Evolutionary conservation across 2,888 invertebrate species (phyloP).

Genomic region (Aelia acuminata): DNA sequence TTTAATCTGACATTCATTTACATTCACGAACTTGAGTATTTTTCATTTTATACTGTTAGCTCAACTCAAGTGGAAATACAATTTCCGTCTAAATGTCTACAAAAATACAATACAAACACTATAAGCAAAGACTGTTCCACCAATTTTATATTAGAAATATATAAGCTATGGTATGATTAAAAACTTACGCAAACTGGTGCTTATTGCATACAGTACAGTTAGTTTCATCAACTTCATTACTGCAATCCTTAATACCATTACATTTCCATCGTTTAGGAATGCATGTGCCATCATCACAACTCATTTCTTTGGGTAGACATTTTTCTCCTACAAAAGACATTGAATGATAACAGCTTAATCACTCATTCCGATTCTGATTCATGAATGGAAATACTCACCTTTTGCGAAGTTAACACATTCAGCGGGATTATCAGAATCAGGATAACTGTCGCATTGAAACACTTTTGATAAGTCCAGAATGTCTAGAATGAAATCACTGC

Average conservation of each 20-base stretch:
- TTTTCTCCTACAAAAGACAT: constrained; percentile 67
- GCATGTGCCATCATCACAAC: constrained; percentile 75
- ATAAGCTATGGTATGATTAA: not conserved
- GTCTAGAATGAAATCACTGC: constrained; percentile 75
- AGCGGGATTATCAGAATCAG: constrained; percentile 71
- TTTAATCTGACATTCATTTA: not conserved
- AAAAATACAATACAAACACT: too few relatives aligned
- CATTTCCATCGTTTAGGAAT: constrained; percentile 75
- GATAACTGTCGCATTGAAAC: constrained; percentile 76
- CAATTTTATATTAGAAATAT: not conserved
- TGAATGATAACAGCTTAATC: not conserved
- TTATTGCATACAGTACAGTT: constrained; percentile 71
- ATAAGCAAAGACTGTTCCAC: not conserved
- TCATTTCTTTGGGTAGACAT: constrained; percentile 74
- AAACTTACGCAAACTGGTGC: constrained; percentile 69
- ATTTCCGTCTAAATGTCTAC: too few relatives aligned
- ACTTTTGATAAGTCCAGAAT: constrained; percentile 73
- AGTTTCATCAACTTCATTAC: constrained; percentile 71
- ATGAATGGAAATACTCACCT: constrained; percentile 65
- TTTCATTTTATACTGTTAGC: not conserved
- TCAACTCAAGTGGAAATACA: too few relatives aligned
- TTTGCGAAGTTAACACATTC: constrained; percentile 73
- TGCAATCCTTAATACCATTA: constrained; percentile 72
- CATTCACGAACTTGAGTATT: not conserved
- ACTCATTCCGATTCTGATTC: not conserved